Base-by-base conservation (phyloP, 2,888 invertebrate species). In the Idaea straminata region DNA sequence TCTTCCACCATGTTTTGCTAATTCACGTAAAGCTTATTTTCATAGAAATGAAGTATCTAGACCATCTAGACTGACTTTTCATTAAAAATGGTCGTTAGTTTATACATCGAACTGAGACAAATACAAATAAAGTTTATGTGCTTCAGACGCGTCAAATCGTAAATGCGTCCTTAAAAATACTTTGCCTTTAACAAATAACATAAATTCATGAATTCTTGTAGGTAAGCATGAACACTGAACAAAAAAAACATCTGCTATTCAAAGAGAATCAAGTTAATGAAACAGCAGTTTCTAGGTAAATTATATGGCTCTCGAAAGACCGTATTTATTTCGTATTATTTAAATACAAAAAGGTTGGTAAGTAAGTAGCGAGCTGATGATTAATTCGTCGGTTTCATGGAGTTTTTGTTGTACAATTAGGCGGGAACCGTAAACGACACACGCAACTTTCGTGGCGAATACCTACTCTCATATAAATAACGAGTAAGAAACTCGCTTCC, bases 351-450 rank as follows among this genome's bases (percentile, higher is more conserved):
- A 79, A 81, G 77, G 80, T 80, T 82, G 79, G 83, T 79, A 83
- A 83, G 83, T 79, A 83, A 83, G 81, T 75, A 75, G 80, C 73
- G 73, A 77, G 74, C 74, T 75, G 79, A 83, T 89, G 90, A 91
- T 91, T 91, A 88, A 91, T 90, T 87, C 83, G 84, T 83, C 81
- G 83, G 83, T 85, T 88, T 85, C 87, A 87, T 86, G 86, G 82
- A 86, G 84, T 86, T 91, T 90, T 90, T 89, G 89, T 91, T 86
- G 76, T 83, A 87, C 86, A 90, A 90, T 91, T 87, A 91, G 84
- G 81, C 75, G 75, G 71, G 76, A 80, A 80, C 69, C 69, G 77
- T 66, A 72, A 71, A 66, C 63, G 75, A 71, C 82, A 79, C 83
- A 84, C 85, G 82, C 77, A 75, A 82, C 75, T 88, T 80, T 89